These are phyloP conservation scores for Xenopus laevis DNA, from an alignment of 2,113 vertebrate species.

Conservation along the genomic window DNA sequence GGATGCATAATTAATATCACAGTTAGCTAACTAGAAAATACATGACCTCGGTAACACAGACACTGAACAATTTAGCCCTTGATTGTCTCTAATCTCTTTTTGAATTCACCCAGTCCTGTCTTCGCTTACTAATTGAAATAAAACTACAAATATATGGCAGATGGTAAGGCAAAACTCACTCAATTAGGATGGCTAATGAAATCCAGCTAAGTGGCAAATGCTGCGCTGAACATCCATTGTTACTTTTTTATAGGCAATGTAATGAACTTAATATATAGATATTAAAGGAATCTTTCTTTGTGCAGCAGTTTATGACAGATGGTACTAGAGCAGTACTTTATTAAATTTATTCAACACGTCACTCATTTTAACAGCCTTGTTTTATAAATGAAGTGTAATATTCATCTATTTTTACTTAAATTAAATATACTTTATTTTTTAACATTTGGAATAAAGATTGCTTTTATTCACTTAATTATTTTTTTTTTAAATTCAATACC, in stretches of 20 bases:
- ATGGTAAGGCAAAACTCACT: constrained; percentile 33
- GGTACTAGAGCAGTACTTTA: background rate
- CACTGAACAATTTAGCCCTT: constrained; percentile 5
- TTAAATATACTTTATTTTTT: too few relatives aligned
- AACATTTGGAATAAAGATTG: too few relatives aligned
- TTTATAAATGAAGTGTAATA: too few relatives aligned
- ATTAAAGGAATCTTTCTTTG: background rate
- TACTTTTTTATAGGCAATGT: background rate
- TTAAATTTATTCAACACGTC: background rate
- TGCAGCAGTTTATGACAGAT: background rate
- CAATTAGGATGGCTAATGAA: constrained; percentile 40
- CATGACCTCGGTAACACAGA: constrained; percentile 16
- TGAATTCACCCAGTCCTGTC: constrained; percentile 17
- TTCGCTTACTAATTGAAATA: constrained; percentile 35
- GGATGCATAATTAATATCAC: constrained; percentile 10
- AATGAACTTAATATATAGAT: background rate
- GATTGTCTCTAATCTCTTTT: constrained; percentile 22
- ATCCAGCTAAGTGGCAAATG: constrained; percentile 34
- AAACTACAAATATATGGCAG: constrained; percentile 22
- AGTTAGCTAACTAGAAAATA: constrained; percentile 2
- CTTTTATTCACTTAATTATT: too few relatives aligned
- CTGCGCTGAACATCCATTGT: constrained; percentile 28
- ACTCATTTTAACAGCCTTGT: background rate
- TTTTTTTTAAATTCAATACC: too few relatives aligned
- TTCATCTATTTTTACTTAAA: too few relatives aligned